Evolutionary conservation across 2,113 vertebrate genomes (phyloP).

Genomic region (Psilopogon haemacephalus): DNA sequence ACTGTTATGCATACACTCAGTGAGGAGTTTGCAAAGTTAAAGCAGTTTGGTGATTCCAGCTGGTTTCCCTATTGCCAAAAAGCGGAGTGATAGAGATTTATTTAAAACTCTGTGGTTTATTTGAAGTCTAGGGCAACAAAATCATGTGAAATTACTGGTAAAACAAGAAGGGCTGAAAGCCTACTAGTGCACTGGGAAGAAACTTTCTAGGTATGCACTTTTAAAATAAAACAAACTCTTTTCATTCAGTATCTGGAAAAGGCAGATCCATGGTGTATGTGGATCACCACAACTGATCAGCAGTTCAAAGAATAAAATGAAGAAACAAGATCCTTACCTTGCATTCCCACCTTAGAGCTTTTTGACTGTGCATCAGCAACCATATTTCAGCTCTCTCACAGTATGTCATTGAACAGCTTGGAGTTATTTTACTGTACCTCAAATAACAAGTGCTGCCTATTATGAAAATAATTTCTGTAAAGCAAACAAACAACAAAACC

Average conservation of each 20-base stretch:
- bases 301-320: not conserved
- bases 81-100: not conserved
- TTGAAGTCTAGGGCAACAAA: constrained; percentile 15
- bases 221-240: not conserved
- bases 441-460: not conserved
- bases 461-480: not conserved
- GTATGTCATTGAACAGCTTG: not conserved
- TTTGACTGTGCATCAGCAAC: not conserved
- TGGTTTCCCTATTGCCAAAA: not conserved
- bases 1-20: not conserved
- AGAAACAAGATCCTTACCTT: not conserved
- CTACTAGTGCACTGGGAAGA: not conserved
- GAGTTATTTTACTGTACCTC: not conserved
- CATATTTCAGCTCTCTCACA: not conserved
- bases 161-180: not conserved
- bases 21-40: not conserved
- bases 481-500: not conserved
- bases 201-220: not conserved
- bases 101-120: constrained; percentile 3
- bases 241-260: not conserved
- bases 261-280: not conserved
- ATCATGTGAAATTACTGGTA: not conserved
- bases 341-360: not conserved
- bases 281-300: not conserved
- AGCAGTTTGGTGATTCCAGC: not conserved